Conservation (phyloP, 2,113 vertebrate genomes). For the Sapajus apella region DNA sequence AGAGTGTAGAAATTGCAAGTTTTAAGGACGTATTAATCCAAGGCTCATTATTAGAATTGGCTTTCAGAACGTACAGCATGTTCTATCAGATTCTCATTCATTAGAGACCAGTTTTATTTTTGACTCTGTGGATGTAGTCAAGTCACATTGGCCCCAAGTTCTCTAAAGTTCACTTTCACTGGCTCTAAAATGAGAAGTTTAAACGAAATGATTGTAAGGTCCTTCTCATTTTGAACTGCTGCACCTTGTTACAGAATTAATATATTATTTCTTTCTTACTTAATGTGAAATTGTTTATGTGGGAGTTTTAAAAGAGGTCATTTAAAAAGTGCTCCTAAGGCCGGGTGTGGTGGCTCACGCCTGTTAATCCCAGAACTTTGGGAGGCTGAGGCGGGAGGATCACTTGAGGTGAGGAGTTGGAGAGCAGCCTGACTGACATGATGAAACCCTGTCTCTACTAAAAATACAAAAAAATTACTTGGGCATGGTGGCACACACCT, state of each 20-base stretch:
- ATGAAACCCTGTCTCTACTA: no score
- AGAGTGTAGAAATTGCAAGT: background rate
- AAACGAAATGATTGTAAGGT: background rate
- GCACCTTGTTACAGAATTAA: background rate
- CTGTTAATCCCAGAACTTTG: no score
- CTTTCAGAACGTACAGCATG: background rate
- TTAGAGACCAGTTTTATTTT: background rate
- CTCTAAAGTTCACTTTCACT: background rate
- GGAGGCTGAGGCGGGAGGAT: accelerated
- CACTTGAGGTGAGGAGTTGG: no score
- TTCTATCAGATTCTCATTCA: background rate
- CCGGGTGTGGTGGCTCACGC: no score
- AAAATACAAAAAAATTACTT: no score
- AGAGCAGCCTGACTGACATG: no score
- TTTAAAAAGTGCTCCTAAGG: background rate
- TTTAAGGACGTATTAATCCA: background rate
- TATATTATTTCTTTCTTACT: background rate
- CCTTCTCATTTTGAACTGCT: background rate
- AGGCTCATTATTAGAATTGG: background rate
- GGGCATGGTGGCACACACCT: no score
- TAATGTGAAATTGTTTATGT: background rate
- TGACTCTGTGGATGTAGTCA: background rate
- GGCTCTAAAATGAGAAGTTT: background rate
- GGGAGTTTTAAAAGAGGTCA: background rate
- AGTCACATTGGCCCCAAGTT: background rate